Base-by-base conservation (phyloP, 2,113 vertebrate genomes). In the Balaenoptera acutorostrata region DNA sequence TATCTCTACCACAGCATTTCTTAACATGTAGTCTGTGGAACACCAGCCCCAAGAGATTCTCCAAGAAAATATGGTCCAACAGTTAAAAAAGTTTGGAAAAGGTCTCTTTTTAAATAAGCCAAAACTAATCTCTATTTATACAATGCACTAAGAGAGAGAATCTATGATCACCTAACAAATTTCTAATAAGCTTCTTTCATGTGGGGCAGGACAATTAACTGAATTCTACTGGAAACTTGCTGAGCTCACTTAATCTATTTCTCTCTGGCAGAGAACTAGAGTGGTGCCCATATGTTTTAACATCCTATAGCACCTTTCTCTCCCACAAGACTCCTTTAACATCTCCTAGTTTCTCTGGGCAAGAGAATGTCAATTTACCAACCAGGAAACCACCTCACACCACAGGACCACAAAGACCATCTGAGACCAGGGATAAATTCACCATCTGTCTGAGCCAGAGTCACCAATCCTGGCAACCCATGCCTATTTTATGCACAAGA, bases 191-290 rank as follows among this genome's bases (percentile, higher is more conserved):
- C 23, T 94, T 81, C 55, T 59, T 95, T 88, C 52, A 55, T 75
- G 14, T 61, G 21, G 21, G 17, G 21, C 44, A 86, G 11, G 13
- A 59, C 66, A 93, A 52, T 72, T 91, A 86, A 81, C 64, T 63
- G 52, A 93, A 95, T 93, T 74, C 64, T 75, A 33, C 81, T 74
- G 52, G n/a, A 96, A 61, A 78, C 44, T 90, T 87, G 68, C 80
- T 78, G 71, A 81, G 55, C 57, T 85, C 64, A 85, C 74, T 94
- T 57, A 69, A 44, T 75, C 69, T 69, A 39, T 80, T 94, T 66
- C 61, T 44, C 55, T 63, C 68, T 41, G 41, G 36, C 68, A 69
- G 49, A 68, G 39, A 81, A 81, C 44, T 66, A 61, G 66, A 88
- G 92, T 31, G 36, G 27, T 87, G 74, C 55, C 78, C n/a, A 13